These are phyloP conservation scores for Eidolon dupreanum DNA, from an alignment of 2,797 vertebrate species.

Conservation along the genomic window DNA sequence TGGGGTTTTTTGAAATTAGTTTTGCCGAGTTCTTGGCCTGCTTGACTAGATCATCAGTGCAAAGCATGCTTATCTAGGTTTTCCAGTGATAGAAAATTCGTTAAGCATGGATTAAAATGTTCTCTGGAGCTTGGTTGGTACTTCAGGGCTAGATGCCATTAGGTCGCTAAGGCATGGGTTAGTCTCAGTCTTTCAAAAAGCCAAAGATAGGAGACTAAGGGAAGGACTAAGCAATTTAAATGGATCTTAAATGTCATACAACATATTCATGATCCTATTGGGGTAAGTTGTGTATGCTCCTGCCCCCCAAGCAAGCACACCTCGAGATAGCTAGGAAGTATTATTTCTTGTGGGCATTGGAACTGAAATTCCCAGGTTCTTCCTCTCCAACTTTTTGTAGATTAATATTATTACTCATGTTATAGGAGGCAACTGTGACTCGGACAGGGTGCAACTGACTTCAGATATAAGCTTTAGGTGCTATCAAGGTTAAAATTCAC, in stretches of 20 bases:
- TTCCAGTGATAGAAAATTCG: neutral
- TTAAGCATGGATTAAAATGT: neutral
- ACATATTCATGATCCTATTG: neutral
- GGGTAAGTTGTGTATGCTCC: neutral
- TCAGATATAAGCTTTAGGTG: neutral
- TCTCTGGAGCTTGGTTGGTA: neutral
- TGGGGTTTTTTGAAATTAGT: neutral
- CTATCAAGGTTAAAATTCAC: neutral
- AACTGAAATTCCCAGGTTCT: neutral
- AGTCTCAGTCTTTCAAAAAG: neutral
- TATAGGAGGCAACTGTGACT: neutral
- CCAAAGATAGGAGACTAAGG: neutral
- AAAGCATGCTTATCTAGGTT: neutral
- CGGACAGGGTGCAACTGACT: neutral
- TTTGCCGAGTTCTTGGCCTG: neutral
- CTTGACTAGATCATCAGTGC: neutral
- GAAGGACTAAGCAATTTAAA: neutral
- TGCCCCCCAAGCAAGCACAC: neutral
- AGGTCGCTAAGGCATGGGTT: neutral
- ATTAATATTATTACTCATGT: constrained; percentile 48
- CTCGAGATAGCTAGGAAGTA: neutral
- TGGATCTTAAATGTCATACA: neutral
- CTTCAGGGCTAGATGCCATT: neutral
- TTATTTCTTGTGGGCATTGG: neutral
- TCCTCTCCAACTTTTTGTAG: constrained; percentile 1